Percentiles rank a stretch among this genome's conserved stretches.
Evolutionary conservation across 2,797 vertebrate species (phyloP).

Genomic region (Enteromius mattozi): DNA sequence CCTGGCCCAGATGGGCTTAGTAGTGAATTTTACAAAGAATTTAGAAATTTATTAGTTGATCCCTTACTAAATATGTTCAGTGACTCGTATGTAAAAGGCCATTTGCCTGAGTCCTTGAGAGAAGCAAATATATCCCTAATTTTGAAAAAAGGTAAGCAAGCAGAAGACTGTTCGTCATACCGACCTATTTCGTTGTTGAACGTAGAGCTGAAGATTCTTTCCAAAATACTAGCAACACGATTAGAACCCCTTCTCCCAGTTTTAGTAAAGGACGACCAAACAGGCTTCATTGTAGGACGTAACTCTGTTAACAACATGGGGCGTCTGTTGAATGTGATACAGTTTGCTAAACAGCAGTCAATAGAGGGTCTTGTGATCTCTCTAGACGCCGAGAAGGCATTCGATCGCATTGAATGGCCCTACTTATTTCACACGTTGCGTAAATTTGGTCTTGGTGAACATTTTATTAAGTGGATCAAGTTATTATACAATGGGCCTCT

Average conservation of each 20-base stretch:
- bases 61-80: constrained; percentile 6
- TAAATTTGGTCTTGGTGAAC: background rate
- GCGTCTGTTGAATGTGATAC: background rate
- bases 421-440: background rate
- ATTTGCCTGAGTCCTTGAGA: background rate
- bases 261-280: background rate
- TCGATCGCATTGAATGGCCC: no score
- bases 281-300: background rate
- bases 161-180: background rate
- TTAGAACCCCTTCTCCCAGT: background rate
- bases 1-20: constrained; percentile 6
- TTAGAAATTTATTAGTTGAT: background rate
- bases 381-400: background rate
- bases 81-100: background rate
- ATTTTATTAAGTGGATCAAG: constrained; percentile 2
- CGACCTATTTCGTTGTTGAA: background rate
- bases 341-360: background rate
- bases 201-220: constrained; percentile 4
- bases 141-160: constrained; percentile 1
- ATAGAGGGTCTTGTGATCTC: constrained; percentile 7
- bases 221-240: background rate
- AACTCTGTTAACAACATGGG: background rate
- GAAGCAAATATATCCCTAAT: constrained; percentile 31
- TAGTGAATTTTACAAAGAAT: background rate
- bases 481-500: background rate